Percentiles rank a stretch among this genome's conserved stretches.
Evolutionary conservation across 2,888 invertebrate species (phyloP).

Genomic region (Rhogogaster chlorosoma): DNA sequence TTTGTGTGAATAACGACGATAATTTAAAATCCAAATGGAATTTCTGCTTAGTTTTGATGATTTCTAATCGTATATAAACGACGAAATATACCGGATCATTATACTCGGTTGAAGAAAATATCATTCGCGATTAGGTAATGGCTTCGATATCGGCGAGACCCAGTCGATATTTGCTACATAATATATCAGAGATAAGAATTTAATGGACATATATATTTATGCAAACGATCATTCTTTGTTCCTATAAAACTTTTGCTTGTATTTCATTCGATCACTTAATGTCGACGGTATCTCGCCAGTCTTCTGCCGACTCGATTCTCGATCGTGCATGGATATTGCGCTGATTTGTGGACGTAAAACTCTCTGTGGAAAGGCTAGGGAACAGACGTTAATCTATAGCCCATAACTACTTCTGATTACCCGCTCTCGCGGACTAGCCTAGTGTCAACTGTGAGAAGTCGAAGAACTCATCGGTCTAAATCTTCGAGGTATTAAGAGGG

Average conservation of each 20-base stretch:
- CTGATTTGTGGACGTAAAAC: neutral
- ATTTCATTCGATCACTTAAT: neutral
- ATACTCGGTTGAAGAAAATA: neutral
- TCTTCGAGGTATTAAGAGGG: conserved; percentile 26
- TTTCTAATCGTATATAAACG: neutral
- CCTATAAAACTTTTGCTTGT: neutral
- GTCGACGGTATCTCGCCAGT: neutral
- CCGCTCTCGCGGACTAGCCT: neutral
- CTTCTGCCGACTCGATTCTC: neutral
- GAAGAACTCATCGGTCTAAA: neutral
- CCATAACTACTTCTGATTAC: conserved; percentile 45
- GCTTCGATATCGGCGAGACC: neutral
- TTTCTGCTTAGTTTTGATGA: neutral
- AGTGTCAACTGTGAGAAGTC: neutral
- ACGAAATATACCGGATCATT: neutral
- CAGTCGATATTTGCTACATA: neutral
- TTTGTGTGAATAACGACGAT: neutral
- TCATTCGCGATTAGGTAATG: neutral
- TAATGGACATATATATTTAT: neutral
- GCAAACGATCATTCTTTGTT: neutral
- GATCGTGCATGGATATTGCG: neutral
- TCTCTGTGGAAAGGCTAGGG: neutral
- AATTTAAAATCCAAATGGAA: neutral
- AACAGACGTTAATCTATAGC: conserved; percentile 30
- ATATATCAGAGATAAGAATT: neutral